Base-by-base conservation (phyloP, 2,888 invertebrate species). In the Cabera pusaria region DNA sequence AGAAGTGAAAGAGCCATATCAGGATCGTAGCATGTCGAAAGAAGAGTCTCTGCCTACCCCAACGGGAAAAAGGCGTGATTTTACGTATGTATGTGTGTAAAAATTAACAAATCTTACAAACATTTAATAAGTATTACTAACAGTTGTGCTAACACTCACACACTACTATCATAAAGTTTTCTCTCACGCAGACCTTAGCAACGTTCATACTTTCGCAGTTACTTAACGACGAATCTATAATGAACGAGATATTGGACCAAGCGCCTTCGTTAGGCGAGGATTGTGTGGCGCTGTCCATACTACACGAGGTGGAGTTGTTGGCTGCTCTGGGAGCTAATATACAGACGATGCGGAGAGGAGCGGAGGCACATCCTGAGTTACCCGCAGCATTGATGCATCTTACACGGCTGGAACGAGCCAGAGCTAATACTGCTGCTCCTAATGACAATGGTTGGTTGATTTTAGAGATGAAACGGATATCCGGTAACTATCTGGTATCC, bases 241-340 rank as follows among this genome's bases (percentile, higher is more conserved):
- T 95, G 61, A 91, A 93, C 41, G 94, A 93, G 68, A 92, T 96
- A 6, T 90, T 94, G 28, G 91, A 92, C 22, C 91, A 92, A 11
- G 92, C 93, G 0, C 95, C 95, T 3, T 93, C 92, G 0, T 78
- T 96, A 5, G 90, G 88, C 1, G 91, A 93, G 17, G 95, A 95
- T 68, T 93, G 94, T 19, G 91, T 93, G 6, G 93, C 94, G 0
- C 78, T 95, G 14, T 94, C 95, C 0, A 92, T 95, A 52, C 86
- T 96, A 6, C 93, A 94, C 64, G 95, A 95, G 69, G 93, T 93
- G 7, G 94, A 95, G 57, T 75, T 96, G n/a, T 81, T 96, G 49
- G 91, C 92, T 0, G 93, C 94, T 6, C 81, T 95, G 37, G 88
- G 86, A 0, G 91, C 92, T 0, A 93, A 94, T 61, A 85, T 91